Evolutionary conservation across 2,888 invertebrate species (phyloP), one percentile per base, ranked within the genome.

Genomic region (Spisula subtruncata): DNA sequence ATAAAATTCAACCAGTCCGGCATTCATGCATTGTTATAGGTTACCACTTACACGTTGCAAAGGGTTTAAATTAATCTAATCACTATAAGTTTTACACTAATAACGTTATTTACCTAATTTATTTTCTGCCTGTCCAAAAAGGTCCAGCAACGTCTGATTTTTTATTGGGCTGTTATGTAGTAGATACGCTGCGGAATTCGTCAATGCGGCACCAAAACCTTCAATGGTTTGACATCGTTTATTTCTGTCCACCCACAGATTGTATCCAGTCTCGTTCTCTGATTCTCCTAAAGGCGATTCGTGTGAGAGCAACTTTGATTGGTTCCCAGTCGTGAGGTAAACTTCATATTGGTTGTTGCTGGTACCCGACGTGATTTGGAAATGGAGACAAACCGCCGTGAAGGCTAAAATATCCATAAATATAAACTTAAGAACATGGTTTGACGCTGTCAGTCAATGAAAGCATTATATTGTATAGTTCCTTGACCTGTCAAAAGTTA

Each of bases 151-250:
- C 18, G 93, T 92, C 60, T 93, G 86, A 66, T 89, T 87, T 60
- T 92, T 85, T 25, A 88, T 88, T n/a, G 91, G 90, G 75, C 94
- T 94, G 48, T 93, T 82, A 71, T 86, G 93, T 14, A 94, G 89
- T 56, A 90, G 91, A 60, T 90, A 94, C 20, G 94, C 94, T 0
- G 94, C 92, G 0, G 94, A 92, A 56, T 92, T 94, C 14, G 94
- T 90, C 8, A 94, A 25, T 1, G 93, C 92, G 0, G 91, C 94
- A 10, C 94, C 94, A 84, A 94, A 94, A 12, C 93, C 93, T 18
- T 92, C 90, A 25, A 93, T 91, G 1, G 90, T 89, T 79, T 93
- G 93, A 46, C 90, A 86, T 25, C 89, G 81, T 60, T 89, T 91
- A 16, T 46, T 90, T 20, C 90, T 85, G 84, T 94, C 91, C 0